Conservation (phyloP, 1,140 invertebrate genomes). For the Drosophila bipectinata region DNA sequence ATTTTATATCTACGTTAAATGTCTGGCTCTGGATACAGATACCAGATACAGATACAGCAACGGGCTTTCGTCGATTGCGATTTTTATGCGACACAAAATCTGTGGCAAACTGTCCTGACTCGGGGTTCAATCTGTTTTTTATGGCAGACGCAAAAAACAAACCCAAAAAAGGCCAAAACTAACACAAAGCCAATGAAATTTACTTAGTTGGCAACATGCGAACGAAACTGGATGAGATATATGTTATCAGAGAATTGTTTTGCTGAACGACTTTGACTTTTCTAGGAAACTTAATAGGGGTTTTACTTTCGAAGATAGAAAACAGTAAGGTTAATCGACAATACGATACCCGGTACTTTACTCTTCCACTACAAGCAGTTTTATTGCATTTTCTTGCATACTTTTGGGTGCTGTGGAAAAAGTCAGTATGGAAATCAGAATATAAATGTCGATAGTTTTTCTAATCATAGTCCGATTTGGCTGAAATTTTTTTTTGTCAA, state of each 20-base stretch:
- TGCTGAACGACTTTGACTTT: slow-evolving; percentile 25
- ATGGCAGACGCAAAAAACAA: slow-evolving; percentile 41
- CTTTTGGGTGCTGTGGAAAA: too few species aligned
- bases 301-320: not conserved
- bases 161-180: slow-evolving; percentile 38
- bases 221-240: slow-evolving; percentile 30
- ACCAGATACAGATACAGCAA: slow-evolving; percentile 18
- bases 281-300: not conserved
- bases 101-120: slow-evolving; percentile 34
- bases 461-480: not conserved
- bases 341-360: too few species aligned
- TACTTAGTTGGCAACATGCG: slow-evolving; percentile 50
- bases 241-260: slow-evolving; percentile 7
- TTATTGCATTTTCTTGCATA: too few species aligned
- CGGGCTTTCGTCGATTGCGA: slow-evolving; percentile 44
- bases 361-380: too few species aligned
- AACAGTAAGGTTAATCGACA: too few species aligned
- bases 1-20: slow-evolving; percentile 68
- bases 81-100: slow-evolving; percentile 67
- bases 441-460: too few species aligned
- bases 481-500: not conserved
- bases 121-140: slow-evolving; percentile 48
- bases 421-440: too few species aligned
- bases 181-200: slow-evolving; percentile 60
- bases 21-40: slow-evolving; percentile 44